Evolutionary conservation across 2,888 invertebrate species (phyloP).

Genomic region (Stenoptilia bipunctidactyla): DNA sequence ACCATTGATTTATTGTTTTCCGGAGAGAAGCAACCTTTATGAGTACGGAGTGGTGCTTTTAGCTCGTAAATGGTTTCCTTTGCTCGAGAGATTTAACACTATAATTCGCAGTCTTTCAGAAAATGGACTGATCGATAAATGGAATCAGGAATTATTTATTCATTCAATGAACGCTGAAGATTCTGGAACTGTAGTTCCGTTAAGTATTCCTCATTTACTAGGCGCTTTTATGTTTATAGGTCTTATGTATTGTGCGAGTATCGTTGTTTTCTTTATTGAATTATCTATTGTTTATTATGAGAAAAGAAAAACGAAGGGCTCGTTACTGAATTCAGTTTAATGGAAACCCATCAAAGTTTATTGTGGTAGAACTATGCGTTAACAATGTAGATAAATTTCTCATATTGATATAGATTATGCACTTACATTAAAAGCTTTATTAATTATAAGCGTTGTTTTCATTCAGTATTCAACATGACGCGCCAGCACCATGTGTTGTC

Average conservation of each 20-base stretch:
- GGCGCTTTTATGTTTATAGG: constrained; percentile 62
- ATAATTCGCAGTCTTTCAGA: constrained; percentile 60
- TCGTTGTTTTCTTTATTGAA: constrained; percentile 46
- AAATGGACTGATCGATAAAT: constrained; percentile 61
- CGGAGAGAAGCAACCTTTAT: constrained; percentile 54
- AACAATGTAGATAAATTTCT: too few relatives aligned
- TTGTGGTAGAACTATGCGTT: too few relatives aligned
- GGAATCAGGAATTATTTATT: constrained; percentile 54
- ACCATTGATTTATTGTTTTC: constrained; percentile 53
- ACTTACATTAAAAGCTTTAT: too few relatives aligned
- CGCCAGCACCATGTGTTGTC: too few relatives aligned
- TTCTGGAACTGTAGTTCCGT: constrained; percentile 36
- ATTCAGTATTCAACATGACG: too few relatives aligned
- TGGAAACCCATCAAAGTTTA: too few relatives aligned
- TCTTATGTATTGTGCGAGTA: constrained; percentile 44
- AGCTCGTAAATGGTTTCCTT: constrained; percentile 57
- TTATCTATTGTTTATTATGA: constrained; percentile 18
- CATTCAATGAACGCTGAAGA: constrained; percentile 31
- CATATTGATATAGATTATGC: too few relatives aligned
- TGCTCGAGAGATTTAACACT: constrained; percentile 48
- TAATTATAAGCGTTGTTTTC: too few relatives aligned
- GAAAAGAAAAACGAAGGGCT: background rate
- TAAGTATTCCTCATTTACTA: constrained; percentile 50
- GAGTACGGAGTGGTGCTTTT: constrained; percentile 62
- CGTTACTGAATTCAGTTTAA: too few relatives aligned